phyloP scores from a whole-genome alignment of 1,140 invertebrate genomes.

The Heliconius nattereri region DNA sequence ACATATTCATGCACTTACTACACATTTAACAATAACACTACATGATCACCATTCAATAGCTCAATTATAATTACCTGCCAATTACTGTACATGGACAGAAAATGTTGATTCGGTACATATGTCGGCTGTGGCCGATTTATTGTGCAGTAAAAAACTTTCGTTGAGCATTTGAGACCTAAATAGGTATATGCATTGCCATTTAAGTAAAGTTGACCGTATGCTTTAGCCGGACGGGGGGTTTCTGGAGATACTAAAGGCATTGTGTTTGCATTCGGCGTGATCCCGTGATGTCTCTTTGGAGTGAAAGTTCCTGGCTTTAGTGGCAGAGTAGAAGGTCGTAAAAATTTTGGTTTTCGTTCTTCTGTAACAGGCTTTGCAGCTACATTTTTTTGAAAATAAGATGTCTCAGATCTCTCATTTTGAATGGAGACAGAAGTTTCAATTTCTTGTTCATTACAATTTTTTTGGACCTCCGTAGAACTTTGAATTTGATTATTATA shows the following conservation, averaged over 20 bases:
- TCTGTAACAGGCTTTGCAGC: conserved; percentile 52
- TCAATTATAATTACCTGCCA: conserved; percentile 86
- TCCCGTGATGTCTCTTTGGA: conserved; percentile 88
- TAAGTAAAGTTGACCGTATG: conserved; percentile 92
- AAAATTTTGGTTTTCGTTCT: conserved; percentile 84
- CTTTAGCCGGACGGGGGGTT: conserved; percentile 92
- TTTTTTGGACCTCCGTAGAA: conserved; percentile 69
- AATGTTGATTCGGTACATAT: conserved; percentile 94
- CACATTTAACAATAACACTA: conserved; percentile 40
- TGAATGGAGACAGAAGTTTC: conserved; percentile 33
- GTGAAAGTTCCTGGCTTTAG: conserved; percentile 91
- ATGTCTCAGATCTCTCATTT: conserved; percentile 77
- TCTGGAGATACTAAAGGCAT: conserved; percentile 92
- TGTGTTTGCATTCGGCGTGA: conserved; percentile 88
- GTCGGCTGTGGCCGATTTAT: conserved; percentile 96
- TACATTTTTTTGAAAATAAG: conserved; percentile 75
- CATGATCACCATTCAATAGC: conserved; percentile 24
- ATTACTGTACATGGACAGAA: conserved; percentile 98
- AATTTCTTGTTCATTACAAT: conserved; percentile 58
- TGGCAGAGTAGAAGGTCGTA: conserved; percentile 89
- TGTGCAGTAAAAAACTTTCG: conserved; percentile 95
- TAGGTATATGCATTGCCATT: conserved; percentile 97
- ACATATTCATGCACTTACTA: conserved; percentile 58
- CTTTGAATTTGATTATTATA: conserved; percentile 76
- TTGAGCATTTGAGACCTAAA: conserved; percentile 94